These are phyloP conservation scores for Falco cherrug DNA, from an alignment of 2,797 vertebrate genomes.

Conservation along the genomic window DNA sequence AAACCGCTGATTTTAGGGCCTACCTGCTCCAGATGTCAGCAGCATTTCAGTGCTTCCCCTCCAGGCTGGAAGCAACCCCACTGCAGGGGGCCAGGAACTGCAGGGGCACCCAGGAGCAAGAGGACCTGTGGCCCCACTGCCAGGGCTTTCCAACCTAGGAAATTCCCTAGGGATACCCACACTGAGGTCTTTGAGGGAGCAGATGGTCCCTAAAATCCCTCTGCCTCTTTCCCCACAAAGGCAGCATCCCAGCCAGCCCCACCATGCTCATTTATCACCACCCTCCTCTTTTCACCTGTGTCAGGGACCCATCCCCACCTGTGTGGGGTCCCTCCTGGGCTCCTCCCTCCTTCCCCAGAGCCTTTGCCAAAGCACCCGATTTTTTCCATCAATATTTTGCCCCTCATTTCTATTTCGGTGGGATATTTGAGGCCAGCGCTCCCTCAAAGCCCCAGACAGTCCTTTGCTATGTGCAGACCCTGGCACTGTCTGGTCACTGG, in stretches of 20 bases:
- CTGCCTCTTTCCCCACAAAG: background rate
- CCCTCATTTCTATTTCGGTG: rapidly evolving
- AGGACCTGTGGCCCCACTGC: background rate
- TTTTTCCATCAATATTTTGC: background rate
- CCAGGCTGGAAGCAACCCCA: background rate
- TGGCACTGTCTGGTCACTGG: rapidly evolving
- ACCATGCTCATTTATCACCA: background rate
- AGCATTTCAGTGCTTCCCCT: background rate
- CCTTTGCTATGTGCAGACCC: background rate
- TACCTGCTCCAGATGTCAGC: background rate
- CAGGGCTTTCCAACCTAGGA: background rate
- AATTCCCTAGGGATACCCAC: background rate
- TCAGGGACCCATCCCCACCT: background rate
- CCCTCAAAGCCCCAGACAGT: rapidly evolving
- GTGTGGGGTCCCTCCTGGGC: rapidly evolving
- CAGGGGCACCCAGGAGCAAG: background rate
- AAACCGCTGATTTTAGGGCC: background rate
- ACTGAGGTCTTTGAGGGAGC: background rate
- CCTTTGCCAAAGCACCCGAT: background rate
- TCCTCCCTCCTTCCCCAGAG: background rate
- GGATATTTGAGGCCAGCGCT: background rate
- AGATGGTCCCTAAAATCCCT: background rate
- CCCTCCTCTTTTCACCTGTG: background rate
- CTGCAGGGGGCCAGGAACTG: rapidly evolving
- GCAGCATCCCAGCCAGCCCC: background rate